phyloP scores from a whole-genome alignment of 2,113 vertebrate genomes.

The Ginglymostoma cirratum region DNA sequence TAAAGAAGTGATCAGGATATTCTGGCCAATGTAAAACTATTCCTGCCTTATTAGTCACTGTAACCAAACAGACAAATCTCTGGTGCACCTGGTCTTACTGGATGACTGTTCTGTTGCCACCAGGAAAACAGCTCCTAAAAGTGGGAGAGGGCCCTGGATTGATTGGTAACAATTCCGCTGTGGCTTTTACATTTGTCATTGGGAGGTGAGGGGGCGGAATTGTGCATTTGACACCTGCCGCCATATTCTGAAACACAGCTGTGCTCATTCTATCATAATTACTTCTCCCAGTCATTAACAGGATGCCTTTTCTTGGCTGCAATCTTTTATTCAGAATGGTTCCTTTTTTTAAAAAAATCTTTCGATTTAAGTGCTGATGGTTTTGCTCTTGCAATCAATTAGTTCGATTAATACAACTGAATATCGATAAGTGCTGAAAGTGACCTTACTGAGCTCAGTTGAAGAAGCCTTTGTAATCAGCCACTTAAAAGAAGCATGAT shows the following conservation, averaged over 20 bases:
- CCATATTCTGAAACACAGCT: not conserved
- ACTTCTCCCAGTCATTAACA: slow-evolving; percentile 10
- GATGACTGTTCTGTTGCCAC: not conserved
- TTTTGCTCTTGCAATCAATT: not conserved
- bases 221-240: not conserved
- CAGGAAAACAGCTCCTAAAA: not conserved
- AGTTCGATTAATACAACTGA: not conserved
- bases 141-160: not conserved
- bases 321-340: not conserved
- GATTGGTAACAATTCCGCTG: not conserved
- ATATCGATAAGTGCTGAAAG: not conserved
- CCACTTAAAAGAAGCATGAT: not conserved
- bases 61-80: not conserved
- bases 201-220: slow-evolving; percentile 11
- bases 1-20: not conserved
- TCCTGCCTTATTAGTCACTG: not conserved
- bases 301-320: not conserved
- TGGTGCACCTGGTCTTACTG: not conserved
- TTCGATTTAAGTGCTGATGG: not conserved
- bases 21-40: not conserved
- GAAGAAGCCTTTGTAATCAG: not conserved
- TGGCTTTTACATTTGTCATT: not conserved
- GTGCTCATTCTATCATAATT: not conserved
- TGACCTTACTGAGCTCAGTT: not conserved
- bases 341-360: not conserved